Percentiles rank a stretch among this genome's conserved stretches.
phyloP scores from a whole-genome alignment of 2,113 vertebrate genomes.

The Siniperca knerii region DNA sequence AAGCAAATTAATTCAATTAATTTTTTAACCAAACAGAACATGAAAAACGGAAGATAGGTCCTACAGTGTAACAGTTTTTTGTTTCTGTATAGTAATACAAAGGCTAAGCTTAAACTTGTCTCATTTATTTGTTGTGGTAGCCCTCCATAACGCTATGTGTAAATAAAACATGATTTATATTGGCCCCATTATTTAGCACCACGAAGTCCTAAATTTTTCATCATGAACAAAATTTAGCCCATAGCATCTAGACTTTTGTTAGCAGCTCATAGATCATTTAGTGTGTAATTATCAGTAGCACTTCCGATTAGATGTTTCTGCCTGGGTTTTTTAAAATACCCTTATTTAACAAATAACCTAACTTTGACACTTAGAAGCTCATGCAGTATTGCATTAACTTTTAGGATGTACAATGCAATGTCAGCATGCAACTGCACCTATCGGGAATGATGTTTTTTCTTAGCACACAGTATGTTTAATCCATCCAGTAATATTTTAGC shows the following conservation, averaged over 20 bases:
- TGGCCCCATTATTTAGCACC: conserved; percentile 9
- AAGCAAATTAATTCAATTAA: background rate
- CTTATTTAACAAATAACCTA: conserved; percentile 37
- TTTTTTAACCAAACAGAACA: background rate
- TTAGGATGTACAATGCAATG: background rate
- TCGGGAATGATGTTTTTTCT: conserved; percentile 25
- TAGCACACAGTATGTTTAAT: conserved; percentile 59
- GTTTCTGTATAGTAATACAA: background rate
- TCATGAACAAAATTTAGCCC: conserved; percentile 50
- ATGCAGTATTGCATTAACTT: conserved; percentile 1
- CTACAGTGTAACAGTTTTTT: background rate
- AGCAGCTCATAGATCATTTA: conserved; percentile 64
- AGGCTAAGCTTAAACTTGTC: background rate
- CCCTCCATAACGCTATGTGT: background rate
- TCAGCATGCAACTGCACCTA: conserved; percentile 11
- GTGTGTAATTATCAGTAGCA: conserved; percentile 52
- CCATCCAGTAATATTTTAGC: conserved; percentile 69
- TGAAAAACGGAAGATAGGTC: background rate
- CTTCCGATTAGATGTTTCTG: conserved; percentile 51
- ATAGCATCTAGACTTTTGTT: conserved; percentile 36
- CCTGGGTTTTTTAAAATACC: conserved; percentile 56
- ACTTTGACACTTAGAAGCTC: conserved; percentile 21
- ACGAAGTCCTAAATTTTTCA: conserved; percentile 38
- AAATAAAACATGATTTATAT: conserved; percentile 28
- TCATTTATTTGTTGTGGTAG: background rate